Conservation (phyloP, 2,113 vertebrate species). For the Ceyx margarethae region DNA sequence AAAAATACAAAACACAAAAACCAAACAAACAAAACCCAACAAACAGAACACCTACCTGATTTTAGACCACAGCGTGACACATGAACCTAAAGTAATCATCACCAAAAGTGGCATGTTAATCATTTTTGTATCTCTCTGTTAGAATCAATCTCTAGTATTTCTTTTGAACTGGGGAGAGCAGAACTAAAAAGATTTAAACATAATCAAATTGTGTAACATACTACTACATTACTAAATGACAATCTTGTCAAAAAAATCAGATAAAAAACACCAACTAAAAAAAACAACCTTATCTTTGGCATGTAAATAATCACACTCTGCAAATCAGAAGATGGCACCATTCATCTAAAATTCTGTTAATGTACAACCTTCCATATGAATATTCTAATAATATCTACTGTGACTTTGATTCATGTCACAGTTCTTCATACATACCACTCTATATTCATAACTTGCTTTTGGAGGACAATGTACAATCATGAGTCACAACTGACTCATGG, state of each 20-base stretch:
- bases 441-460: background rate
- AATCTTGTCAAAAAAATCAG: background rate
- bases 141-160: too few species aligned
- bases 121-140: too few species aligned
- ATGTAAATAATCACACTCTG: background rate
- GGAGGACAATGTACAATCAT: background rate
- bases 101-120: background rate
- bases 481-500: slow-evolving; percentile 48
- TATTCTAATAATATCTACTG: background rate
- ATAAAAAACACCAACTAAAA: too few species aligned
- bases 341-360: background rate
- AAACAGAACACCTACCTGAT: background rate
- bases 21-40: too few species aligned
- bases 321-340: background rate
- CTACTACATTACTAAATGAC: background rate
- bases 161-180: too few species aligned
- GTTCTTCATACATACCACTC: background rate
- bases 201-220: background rate
- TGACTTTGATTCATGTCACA: slow-evolving; percentile 11
- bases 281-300: background rate
- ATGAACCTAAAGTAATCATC: background rate
- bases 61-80: background rate
- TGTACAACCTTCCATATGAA: background rate
- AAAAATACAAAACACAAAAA: background rate
- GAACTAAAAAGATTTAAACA: background rate